Conservation (phyloP, 2,113 vertebrate genomes). For the Asarcornis scutulata region DNA sequence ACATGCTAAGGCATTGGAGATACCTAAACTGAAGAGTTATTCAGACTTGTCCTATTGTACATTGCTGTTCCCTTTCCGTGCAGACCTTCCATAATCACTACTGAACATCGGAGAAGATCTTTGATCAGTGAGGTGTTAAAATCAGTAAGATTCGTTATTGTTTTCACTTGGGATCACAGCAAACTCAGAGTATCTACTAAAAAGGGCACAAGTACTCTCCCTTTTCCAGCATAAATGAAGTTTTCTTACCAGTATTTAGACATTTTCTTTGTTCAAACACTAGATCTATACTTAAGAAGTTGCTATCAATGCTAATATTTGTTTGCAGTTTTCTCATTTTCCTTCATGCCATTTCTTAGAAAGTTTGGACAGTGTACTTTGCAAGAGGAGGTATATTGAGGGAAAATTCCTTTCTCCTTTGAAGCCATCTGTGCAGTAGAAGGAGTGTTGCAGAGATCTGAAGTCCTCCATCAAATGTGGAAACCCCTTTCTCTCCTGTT, state of each 20-base stretch:
- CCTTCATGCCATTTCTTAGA: background rate
- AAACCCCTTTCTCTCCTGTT: background rate
- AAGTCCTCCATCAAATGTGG: background rate
- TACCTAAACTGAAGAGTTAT: background rate
- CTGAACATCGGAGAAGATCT: background rate
- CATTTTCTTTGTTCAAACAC: background rate
- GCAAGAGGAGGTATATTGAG: background rate
- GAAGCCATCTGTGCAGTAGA: background rate
- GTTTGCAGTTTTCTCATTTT: background rate
- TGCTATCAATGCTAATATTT: background rate
- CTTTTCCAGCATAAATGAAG: background rate
- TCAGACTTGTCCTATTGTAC: background rate
- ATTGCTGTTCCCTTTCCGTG: background rate
- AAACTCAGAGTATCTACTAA: background rate
- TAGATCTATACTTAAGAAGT: background rate
- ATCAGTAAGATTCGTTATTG: background rate
- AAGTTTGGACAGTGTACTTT: background rate
- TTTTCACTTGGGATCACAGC: background rate
- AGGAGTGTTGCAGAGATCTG: background rate
- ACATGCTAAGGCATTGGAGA: background rate
- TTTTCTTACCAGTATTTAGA: background rate
- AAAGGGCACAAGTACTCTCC: background rate
- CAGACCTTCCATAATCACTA: background rate
- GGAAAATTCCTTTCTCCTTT: background rate
- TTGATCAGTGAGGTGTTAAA: conserved; percentile 36